A percentile compares a stretch with the other conserved stretches of the same genome.
phyloP scores from a whole-genome alignment of 2,888 invertebrate genomes.

The Leptogaster cylindrica region DNA sequence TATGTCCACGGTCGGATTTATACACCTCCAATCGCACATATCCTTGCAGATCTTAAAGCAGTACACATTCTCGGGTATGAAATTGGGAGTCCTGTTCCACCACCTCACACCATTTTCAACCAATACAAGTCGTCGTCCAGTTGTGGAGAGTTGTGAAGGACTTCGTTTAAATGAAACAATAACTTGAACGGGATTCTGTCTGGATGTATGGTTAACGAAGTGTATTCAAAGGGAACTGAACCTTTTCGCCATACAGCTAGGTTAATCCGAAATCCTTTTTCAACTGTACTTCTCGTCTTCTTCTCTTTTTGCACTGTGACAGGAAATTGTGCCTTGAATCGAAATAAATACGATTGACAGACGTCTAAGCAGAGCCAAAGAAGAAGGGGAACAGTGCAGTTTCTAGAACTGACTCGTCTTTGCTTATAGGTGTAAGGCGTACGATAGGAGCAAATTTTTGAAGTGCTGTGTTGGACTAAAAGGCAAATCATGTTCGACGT shows the following conservation, averaged over 20 bases:
- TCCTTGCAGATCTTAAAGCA: background rate
- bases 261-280: background rate
- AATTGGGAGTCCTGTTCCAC: no score
- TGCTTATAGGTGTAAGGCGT: background rate
- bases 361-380: background rate
- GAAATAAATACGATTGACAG: slow-evolving; percentile 16
- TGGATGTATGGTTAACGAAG: slow-evolving; percentile 11
- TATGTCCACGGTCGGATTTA: background rate
- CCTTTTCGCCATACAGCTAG: background rate
- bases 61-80: background rate
- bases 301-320: background rate
- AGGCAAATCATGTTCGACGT: slow-evolving; percentile 38
- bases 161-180: slow-evolving; percentile 3
- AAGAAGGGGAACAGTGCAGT: background rate
- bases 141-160: slow-evolving; percentile 7
- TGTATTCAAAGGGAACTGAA: background rate
- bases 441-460: slow-evolving; percentile 3
- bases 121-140: background rate
- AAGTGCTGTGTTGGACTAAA: slow-evolving; percentile 27
- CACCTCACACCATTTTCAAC: background rate
- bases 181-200: background rate
- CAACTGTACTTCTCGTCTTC: background rate
- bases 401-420: background rate
- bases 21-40: background rate
- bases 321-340: background rate